A percentile compares a stretch with the other conserved stretches of the same genome.
Evolutionary conservation across 2,797 vertebrate genomes (phyloP).

Genomic region (Vespertilio murinus): DNA sequence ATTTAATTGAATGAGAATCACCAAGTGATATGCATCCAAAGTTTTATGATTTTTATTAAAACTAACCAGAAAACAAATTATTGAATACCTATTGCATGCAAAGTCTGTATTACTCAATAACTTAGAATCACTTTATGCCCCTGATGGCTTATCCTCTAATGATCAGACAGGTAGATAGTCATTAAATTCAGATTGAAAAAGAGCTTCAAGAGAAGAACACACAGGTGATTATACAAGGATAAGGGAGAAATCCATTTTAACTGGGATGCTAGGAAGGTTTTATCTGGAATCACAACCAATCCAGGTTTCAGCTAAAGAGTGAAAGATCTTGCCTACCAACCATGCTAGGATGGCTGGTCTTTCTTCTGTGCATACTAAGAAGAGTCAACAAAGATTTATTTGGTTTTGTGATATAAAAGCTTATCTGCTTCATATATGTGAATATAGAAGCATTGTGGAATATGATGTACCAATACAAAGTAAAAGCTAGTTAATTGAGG

Average conservation of each 20-base stretch:
- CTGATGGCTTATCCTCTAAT: not conserved
- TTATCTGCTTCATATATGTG: not conserved
- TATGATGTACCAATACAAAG: not conserved
- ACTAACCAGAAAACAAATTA: slow-evolving; percentile 6
- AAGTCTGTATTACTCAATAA: not conserved
- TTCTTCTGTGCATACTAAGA: not conserved
- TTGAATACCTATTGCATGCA: not conserved
- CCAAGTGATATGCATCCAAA: not conserved
- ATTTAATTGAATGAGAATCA: slow-evolving; percentile 3
- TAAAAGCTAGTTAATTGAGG: not conserved
- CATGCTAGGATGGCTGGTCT: not conserved
- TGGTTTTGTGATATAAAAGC: not conserved
- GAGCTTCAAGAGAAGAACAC: not conserved
- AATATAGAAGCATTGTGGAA: not conserved
- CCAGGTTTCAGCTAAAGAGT: not conserved
- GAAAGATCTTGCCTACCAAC: not conserved
- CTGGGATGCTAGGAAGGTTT: not conserved
- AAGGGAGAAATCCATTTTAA: not conserved
- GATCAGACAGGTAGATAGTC: not conserved
- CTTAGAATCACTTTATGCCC: not conserved
- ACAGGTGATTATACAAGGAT: not conserved
- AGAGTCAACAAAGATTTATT: not conserved
- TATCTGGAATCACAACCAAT: not conserved
- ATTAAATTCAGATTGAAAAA: not conserved
- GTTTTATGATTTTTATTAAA: slow-evolving; percentile 43